These are phyloP conservation scores for Rhysida immarginata DNA, from an alignment of 1,140 invertebrate genomes.

Conservation along the genomic window DNA sequence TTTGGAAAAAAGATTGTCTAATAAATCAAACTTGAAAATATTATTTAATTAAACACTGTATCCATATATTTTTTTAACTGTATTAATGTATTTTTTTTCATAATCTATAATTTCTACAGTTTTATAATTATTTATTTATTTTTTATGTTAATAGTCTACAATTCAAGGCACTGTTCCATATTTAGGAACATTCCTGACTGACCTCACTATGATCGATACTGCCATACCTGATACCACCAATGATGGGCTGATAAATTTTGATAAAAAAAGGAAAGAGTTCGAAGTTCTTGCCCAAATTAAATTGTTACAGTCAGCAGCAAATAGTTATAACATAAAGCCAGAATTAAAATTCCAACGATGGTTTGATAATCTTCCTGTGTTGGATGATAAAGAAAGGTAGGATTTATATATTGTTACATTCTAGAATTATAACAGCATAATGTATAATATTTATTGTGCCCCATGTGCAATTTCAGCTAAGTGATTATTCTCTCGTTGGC, in stretches of 20 bases:
- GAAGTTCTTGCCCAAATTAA: slow-evolving; percentile 95
- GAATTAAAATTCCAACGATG: slow-evolving; percentile 76
- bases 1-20: no score
- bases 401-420: background rate
- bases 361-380: slow-evolving; percentile 76
- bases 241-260: slow-evolving; percentile 90
- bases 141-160: slow-evolving; percentile 25
- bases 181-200: slow-evolving; percentile 92
- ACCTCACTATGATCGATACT: slow-evolving; percentile 97
- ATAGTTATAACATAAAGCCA: slow-evolving; percentile 75
- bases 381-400: slow-evolving; percentile 81
- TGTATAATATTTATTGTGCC: no score
- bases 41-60: no score
- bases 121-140: no score
- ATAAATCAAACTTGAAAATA: no score
- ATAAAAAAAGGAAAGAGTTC: slow-evolving; percentile 95
- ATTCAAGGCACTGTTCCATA: slow-evolving; percentile 91
- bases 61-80: no score
- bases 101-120: no score
- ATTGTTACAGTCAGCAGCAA: slow-evolving; percentile 89
- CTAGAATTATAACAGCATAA: background rate
- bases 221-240: slow-evolving; percentile 76
- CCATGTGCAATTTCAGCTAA: background rate
- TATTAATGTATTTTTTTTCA: no score
- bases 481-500: background rate